Conservation (phyloP, 2,797 vertebrate species). For the Hydrophis major region DNA sequence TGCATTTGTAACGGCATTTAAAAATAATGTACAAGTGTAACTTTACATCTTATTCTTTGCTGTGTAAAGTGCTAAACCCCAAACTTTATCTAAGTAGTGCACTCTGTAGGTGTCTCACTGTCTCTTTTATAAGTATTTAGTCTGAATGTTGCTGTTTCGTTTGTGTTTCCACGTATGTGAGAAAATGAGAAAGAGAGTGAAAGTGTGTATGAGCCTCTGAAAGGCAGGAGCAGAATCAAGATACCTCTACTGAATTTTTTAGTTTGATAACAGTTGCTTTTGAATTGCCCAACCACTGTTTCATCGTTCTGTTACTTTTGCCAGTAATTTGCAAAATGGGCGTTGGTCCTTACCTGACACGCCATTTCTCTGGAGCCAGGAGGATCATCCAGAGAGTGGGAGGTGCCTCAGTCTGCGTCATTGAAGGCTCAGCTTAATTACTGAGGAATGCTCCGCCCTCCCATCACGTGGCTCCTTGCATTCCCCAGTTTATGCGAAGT, state of each 20-base stretch:
- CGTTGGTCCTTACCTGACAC: too few relatives aligned
- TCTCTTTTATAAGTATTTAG: not conserved
- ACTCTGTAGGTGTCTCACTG: not conserved
- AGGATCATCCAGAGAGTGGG: too few relatives aligned
- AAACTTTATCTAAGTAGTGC: not conserved
- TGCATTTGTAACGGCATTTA: not conserved
- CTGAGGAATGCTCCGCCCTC: too few relatives aligned
- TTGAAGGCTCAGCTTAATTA: too few relatives aligned
- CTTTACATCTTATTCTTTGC: not conserved
- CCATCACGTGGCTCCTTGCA: too few relatives aligned
- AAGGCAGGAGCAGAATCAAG: not conserved
- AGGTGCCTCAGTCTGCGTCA: too few relatives aligned
- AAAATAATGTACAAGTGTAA: not conserved
- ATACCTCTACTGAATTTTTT: not conserved
- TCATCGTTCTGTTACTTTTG: constrained; percentile 10
- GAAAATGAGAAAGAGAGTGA: not conserved
- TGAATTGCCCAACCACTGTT: not conserved
- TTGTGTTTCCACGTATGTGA: not conserved
- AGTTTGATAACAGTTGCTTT: not conserved
- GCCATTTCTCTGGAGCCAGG: too few relatives aligned
- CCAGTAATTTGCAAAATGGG: not conserved
- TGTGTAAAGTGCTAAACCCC: not conserved
- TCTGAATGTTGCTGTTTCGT: not conserved
- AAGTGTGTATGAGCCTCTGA: not conserved
- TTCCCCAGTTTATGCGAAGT: too few relatives aligned